Evolutionary conservation across 2,113 vertebrate genomes (phyloP).

Genomic region (Trematomus loennbergii): DNA sequence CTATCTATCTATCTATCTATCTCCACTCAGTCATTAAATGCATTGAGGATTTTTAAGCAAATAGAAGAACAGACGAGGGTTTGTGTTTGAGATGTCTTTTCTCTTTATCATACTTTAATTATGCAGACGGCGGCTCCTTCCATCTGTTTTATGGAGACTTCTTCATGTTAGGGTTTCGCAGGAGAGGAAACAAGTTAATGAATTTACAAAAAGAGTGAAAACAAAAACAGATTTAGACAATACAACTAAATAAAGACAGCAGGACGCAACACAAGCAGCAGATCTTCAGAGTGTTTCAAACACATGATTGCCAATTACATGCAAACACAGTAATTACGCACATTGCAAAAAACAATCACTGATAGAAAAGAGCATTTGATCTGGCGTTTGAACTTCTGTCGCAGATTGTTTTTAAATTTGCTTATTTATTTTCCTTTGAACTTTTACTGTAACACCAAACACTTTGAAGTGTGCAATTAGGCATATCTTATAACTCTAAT

Average conservation of each 20-base stretch:
- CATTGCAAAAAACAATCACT: background rate
- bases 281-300: background rate
- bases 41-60: background rate
- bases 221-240: background rate
- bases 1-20: too few relatives aligned
- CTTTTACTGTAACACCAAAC: too few relatives aligned
- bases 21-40: too few relatives aligned
- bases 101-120: too few relatives aligned
- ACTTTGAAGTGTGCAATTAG: too few relatives aligned
- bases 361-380: background rate
- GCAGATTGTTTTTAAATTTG: too few relatives aligned
- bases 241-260: slow-evolving; percentile 10
- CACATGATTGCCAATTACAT: background rate
- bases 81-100: background rate
- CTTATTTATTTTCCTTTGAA: too few relatives aligned
- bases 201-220: background rate
- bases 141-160: slow-evolving; percentile 16
- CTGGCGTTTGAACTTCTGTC: background rate
- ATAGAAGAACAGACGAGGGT: background rate
- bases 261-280: background rate
- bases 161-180: background rate
- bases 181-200: background rate
- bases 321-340: slow-evolving; percentile 4
- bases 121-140: background rate
- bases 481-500: background rate